These are phyloP conservation scores for Periparus ater DNA, from an alignment of 2,797 vertebrate species.

Conservation along the genomic window DNA sequence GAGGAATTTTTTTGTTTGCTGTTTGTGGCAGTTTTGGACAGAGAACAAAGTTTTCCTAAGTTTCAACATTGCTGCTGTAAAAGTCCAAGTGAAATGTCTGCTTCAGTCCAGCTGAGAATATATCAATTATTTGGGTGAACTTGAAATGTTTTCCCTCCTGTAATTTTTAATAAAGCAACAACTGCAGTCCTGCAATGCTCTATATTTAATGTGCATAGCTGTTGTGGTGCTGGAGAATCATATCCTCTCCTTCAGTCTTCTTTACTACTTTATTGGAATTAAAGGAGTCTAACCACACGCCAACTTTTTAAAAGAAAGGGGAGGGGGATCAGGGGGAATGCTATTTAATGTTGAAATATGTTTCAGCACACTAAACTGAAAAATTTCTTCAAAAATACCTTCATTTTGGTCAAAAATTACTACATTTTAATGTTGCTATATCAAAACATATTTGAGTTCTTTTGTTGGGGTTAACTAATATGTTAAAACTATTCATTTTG, in stretches of 20 bases:
- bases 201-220: not conserved
- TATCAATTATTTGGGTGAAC: not conserved
- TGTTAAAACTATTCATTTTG: not conserved
- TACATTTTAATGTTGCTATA: not conserved
- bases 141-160: not conserved
- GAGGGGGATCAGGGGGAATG: fast-evolving
- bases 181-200: not conserved
- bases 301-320: not conserved
- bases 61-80: not conserved
- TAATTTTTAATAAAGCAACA: not conserved
- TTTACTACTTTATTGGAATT: not conserved
- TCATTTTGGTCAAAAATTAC: not conserved
- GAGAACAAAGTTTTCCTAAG: not conserved
- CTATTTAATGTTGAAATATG: not conserved
- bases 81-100: not conserved
- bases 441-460: not conserved
- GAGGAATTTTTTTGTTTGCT: not conserved
- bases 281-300: not conserved
- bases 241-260: not conserved
- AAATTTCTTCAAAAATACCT: not conserved
- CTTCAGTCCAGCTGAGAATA: not conserved
- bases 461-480: not conserved
- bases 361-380: not conserved
- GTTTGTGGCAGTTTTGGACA: not conserved
- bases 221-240: not conserved